These are phyloP conservation scores for Mycalesis mineus DNA, from an alignment of 2,888 invertebrate genomes.

Conservation along the genomic window DNA sequence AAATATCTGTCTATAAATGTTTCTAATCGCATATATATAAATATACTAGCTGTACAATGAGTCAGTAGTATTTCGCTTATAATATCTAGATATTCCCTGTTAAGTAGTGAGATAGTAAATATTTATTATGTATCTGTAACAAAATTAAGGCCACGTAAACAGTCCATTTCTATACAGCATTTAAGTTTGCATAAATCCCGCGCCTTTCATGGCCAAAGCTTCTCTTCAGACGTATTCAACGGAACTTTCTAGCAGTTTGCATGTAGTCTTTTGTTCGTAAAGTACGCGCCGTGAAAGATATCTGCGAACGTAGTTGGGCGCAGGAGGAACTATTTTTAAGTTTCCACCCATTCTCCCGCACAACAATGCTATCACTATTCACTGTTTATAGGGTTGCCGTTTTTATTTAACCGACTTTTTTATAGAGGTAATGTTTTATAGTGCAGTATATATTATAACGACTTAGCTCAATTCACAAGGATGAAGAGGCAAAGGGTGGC, in stretches of 20 bases:
- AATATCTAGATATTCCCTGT: no score
- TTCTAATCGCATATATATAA: no score
- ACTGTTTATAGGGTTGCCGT: slow-evolving; percentile 9
- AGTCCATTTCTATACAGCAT: slow-evolving; percentile 11
- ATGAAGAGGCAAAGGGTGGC: no score
- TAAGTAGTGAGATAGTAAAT: background rate
- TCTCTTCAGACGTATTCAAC: slow-evolving; percentile 37
- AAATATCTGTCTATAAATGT: no score
- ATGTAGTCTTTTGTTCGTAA: slow-evolving; percentile 54
- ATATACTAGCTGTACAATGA: no score
- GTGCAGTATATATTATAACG: no score
- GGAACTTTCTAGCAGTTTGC: slow-evolving; percentile 40
- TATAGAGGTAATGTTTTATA: no score
- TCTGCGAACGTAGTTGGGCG: slow-evolving; percentile 41
- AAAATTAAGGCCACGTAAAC: slow-evolving; percentile 14
- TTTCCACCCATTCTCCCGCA: slow-evolving; percentile 16
- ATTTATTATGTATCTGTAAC: background rate
- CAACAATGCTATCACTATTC: slow-evolving; percentile 29
- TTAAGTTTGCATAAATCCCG: slow-evolving; percentile 27
- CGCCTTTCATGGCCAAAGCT: slow-evolving; percentile 38
- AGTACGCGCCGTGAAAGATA: slow-evolving; percentile 41
- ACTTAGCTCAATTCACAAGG: no score
- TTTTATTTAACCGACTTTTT: background rate
- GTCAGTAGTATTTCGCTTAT: no score
- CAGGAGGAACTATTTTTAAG: slow-evolving; percentile 34